Conservation (phyloP, 1,140 invertebrate genomes). For the Drosophila ironensis region DNA sequence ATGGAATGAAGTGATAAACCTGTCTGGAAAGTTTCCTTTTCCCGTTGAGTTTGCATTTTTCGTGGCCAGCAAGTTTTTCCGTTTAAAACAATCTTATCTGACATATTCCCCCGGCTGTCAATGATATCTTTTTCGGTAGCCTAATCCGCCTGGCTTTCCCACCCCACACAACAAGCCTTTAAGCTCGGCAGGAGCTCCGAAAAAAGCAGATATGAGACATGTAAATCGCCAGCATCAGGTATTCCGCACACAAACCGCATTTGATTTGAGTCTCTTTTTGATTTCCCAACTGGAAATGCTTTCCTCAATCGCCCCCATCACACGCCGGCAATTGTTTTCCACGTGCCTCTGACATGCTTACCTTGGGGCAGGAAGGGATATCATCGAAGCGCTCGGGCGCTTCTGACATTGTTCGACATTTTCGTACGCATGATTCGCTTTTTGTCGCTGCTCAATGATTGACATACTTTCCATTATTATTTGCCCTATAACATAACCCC, state of each 20-base stretch:
- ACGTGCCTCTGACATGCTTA: slow-evolving; percentile 19
- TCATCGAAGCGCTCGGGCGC: too few relatives aligned
- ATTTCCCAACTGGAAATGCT: slow-evolving; percentile 29
- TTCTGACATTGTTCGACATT: slow-evolving; percentile 43
- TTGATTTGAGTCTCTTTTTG: slow-evolving; percentile 33
- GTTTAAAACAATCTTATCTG: slow-evolving; percentile 38
- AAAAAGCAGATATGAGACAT: slow-evolving; percentile 23
- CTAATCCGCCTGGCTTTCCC: slow-evolving; percentile 6
- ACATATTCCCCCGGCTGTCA: slow-evolving; percentile 33
- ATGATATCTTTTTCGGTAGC: slow-evolving; percentile 20
- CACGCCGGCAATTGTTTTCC: slow-evolving; percentile 2
- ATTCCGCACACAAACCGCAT: slow-evolving; percentile 55
- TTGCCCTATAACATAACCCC: slow-evolving; percentile 53
- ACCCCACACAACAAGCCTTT: slow-evolving; percentile 7
- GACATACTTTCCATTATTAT: slow-evolving; percentile 72
- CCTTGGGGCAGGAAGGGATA: slow-evolving; percentile 10
- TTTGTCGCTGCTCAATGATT: slow-evolving; percentile 59
- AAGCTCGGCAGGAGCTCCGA: background rate
- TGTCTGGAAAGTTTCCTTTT: slow-evolving; percentile 71
- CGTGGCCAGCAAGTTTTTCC: slow-evolving; percentile 27
- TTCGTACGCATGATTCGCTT: slow-evolving; percentile 61
- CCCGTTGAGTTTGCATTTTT: slow-evolving; percentile 51
- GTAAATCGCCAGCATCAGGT: slow-evolving; percentile 57
- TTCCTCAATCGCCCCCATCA: background rate
- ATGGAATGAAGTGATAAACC: slow-evolving; percentile 78